Percentiles rank a stretch among this genome's conserved stretches.
Evolutionary conservation across 2,113 vertebrate species (phyloP).

Genomic region (Pelecanus crispus): DNA sequence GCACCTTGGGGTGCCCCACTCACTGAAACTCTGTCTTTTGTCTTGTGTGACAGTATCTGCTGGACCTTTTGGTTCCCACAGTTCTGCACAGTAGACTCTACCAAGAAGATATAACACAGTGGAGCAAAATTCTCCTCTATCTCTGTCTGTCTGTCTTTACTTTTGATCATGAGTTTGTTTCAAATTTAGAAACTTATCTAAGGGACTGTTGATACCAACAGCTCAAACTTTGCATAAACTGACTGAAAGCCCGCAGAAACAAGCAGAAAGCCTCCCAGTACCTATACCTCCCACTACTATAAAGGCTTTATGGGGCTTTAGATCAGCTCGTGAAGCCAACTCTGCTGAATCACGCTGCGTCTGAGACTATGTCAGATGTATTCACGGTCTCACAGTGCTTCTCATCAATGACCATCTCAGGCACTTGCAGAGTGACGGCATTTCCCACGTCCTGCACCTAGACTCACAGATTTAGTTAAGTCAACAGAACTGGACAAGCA

Average conservation of each 20-base stretch:
- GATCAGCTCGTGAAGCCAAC: background rate
- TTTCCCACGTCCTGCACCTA: background rate
- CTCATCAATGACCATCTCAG: background rate
- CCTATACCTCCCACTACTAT: too few species aligned
- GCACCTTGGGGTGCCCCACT: background rate
- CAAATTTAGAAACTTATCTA: background rate
- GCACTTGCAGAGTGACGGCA: background rate
- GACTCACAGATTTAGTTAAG: background rate
- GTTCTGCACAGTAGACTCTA: background rate
- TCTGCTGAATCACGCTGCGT: background rate
- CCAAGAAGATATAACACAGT: background rate
- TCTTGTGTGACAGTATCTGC: background rate
- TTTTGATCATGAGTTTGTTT: background rate
- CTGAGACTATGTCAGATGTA: background rate
- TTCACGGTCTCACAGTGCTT: background rate
- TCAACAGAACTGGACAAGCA: background rate
- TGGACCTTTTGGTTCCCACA: background rate
- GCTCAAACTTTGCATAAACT: background rate
- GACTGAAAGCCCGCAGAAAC: background rate
- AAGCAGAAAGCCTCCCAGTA: background rate
- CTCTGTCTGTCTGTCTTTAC: background rate
- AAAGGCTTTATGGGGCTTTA: background rate
- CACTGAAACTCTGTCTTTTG: background rate
- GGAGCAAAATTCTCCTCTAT: background rate
- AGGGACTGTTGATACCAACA: background rate